phyloP scores from a whole-genome alignment of 2,888 invertebrate species.

The Crepidodera aurea region DNA sequence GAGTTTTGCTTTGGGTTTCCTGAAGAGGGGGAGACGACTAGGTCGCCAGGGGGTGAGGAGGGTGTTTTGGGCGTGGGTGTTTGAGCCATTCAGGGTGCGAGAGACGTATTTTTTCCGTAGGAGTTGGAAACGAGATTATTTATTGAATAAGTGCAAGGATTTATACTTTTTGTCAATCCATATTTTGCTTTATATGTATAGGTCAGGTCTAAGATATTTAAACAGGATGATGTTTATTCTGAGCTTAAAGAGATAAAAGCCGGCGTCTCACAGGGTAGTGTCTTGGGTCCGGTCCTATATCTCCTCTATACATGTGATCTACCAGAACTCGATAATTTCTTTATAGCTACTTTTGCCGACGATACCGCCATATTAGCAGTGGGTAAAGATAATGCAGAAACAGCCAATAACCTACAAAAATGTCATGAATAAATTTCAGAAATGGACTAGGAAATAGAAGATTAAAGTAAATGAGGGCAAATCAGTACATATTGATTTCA shows the following conservation, averaged over 20 bases:
- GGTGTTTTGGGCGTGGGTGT: no score
- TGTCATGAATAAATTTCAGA: background rate
- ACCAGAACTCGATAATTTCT: conserved; percentile 2
- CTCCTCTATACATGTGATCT: conserved; percentile 2
- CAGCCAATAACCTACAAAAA: background rate
- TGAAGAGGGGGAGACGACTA: no score
- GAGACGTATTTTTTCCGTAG: no score
- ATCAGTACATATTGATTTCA: conserved; percentile 2
- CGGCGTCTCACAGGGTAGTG: background rate
- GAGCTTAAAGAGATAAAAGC: conserved; percentile 5
- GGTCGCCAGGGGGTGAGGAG: no score
- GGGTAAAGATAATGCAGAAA: background rate
- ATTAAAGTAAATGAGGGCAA: background rate
- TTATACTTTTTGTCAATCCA: no score
- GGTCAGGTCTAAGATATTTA: no score
- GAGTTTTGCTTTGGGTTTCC: no score
- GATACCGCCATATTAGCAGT: conserved; percentile 2
- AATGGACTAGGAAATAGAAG: background rate
- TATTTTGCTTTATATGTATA: no score
- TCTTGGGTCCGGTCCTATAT: no score
- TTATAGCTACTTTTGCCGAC: conserved; percentile 1
- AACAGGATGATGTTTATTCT: conserved; percentile 2
- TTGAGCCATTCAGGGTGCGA: no score
- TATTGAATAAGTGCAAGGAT: no score
- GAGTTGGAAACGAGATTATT: no score